These are phyloP conservation scores for Limnodromus scolopaceus DNA, from an alignment of 2,797 vertebrate species.

Conservation along the genomic window DNA sequence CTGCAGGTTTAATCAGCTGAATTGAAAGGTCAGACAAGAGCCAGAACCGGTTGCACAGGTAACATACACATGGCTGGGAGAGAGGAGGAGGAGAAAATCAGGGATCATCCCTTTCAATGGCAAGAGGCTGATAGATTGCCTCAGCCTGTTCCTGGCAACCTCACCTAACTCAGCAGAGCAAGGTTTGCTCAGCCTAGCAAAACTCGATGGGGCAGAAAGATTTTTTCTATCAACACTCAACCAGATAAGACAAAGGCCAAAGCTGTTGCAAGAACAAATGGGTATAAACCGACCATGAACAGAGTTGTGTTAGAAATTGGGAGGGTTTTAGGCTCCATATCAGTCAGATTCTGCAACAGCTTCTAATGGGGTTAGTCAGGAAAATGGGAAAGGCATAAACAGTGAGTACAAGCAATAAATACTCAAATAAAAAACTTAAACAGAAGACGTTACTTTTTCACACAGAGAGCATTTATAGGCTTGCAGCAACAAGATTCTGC, in stretches of 20 bases:
- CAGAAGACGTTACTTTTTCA: neutral
- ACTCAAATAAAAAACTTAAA: neutral
- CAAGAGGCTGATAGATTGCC: neutral
- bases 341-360: neutral
- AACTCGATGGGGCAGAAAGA: neutral
- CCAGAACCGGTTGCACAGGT: neutral
- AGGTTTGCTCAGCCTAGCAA: neutral
- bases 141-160: neutral
- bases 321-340: neutral
- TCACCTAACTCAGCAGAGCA: neutral
- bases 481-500: neutral
- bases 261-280: neutral
- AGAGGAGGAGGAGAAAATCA: neutral
- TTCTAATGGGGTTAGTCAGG: neutral
- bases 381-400: neutral
- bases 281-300: neutral
- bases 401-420: neutral
- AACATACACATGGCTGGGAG: neutral
- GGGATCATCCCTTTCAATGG: neutral
- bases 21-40: neutral
- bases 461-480: neutral
- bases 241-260: neutral
- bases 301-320: neutral
- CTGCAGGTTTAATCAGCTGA: neutral
- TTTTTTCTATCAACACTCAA: neutral